Conservation (phyloP, 2,888 invertebrate species). For the Tubulanus polymorphus region DNA sequence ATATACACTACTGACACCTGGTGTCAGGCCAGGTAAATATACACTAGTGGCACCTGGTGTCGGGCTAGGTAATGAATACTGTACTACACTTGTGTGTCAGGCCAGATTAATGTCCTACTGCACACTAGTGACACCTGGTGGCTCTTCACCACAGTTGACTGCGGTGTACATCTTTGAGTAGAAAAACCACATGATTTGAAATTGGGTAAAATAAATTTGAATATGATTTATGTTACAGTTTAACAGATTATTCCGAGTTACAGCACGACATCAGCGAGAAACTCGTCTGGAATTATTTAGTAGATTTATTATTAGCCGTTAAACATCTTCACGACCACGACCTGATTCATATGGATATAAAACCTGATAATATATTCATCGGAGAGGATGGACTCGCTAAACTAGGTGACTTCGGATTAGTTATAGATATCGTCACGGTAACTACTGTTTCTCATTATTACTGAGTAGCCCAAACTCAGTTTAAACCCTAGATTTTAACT, state of each 20-base stretch:
- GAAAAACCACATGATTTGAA: too few species aligned
- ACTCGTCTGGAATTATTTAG: slow-evolving; percentile 65
- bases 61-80: too few species aligned
- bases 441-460: slow-evolving; percentile 1
- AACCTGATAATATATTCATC: slow-evolving; percentile 73
- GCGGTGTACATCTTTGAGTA: too few species aligned
- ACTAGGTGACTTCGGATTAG: slow-evolving; percentile 72
- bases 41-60: too few species aligned
- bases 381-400: slow-evolving; percentile 65
- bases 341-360: slow-evolving; percentile 72
- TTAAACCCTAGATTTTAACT: neutral
- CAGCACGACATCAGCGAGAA: slow-evolving; percentile 62
- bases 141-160: too few species aligned
- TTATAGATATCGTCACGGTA: slow-evolving; percentile 62
- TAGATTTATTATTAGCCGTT: slow-evolving; percentile 64
- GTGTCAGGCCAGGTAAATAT: too few species aligned
- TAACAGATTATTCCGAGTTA: slow-evolving; percentile 60
- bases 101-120: too few species aligned
- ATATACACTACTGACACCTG: too few species aligned
- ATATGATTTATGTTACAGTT: slow-evolving; percentile 40
- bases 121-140: too few species aligned
- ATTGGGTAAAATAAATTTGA: too few species aligned
- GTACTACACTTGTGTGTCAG: too few species aligned
- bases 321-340: slow-evolving; percentile 66
- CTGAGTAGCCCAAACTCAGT: neutral